Percentiles rank a stretch among this genome's conserved stretches.
phyloP scores from a whole-genome alignment of 2,888 invertebrate genomes.

The Panzeria rudis region DNA sequence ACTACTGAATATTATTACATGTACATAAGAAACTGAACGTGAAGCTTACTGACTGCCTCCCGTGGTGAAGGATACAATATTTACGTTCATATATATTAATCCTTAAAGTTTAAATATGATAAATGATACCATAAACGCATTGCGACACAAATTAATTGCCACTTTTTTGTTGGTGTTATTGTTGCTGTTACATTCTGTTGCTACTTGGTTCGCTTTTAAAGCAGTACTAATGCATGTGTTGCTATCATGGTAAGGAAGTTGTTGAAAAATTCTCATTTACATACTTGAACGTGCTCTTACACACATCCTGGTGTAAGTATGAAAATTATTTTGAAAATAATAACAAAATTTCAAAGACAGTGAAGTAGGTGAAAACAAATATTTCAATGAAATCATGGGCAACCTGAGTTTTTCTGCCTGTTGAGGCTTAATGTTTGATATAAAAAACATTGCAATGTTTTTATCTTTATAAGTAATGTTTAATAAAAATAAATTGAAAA shows the following conservation, averaged over 20 bases:
- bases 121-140: constrained; percentile 51
- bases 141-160: constrained; percentile 68
- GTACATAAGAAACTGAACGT: too few species aligned
- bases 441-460: too few species aligned
- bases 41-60: neutral
- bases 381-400: too few species aligned
- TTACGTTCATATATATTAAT: constrained; percentile 20
- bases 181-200: constrained; percentile 8
- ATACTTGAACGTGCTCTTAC: constrained; percentile 5
- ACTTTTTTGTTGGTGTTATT: constrained; percentile 22
- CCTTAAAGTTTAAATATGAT: constrained; percentile 36
- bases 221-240: neutral
- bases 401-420: too few species aligned
- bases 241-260: constrained; percentile 8
- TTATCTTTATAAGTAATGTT: neutral
- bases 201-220: neutral
- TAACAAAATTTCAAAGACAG: constrained; percentile 5
- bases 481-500: neutral
- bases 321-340: neutral
- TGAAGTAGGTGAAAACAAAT: neutral
- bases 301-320: neutral
- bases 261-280: constrained; percentile 25
- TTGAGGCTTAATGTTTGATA: too few species aligned
- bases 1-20: too few species aligned
- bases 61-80: neutral